Base-by-base conservation (phyloP, 2,797 vertebrate genomes). In the Microctenopoma lineatum region DNA sequence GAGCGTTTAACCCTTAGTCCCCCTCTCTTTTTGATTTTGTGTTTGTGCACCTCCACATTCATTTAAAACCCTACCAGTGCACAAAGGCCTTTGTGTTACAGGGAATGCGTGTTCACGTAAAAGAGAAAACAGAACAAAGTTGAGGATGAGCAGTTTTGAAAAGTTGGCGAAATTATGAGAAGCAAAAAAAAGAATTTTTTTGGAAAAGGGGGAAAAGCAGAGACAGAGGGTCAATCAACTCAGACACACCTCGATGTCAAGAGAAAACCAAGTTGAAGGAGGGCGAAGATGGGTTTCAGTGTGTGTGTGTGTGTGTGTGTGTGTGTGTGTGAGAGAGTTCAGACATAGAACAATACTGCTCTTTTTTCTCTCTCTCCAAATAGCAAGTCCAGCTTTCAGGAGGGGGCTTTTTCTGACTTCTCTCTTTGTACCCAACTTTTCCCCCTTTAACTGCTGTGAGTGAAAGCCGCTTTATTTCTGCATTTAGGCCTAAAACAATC, bases 301-400 rank as follows among this genome's bases (percentile, higher is more conserved):
- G 56, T 36, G 18, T 29, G 44, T 26, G 46, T 12, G 59, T 11
- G 21, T 42, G 56, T 61, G 59, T 53, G 53, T 65, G 29, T 77
- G 39, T 73, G 66, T 64, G 8, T 67, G 38, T 39, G 15, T 39
- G 39, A 18, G 46, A 14, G 55, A 62, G 66, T 80, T 74, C 46
- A 72, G 87, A 90, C 87, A 90, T 86, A 81, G 83, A 89, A 86
- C 85, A 86, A 85, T 84, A 66, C 79, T 53, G 60, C 70, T 88
- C 66, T 54, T 79, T 89, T 77, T 62, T 52, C 51, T 58, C 58
- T 58, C 58, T 60, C 48, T 44, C 13, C 6, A 5, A 80, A 77
- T 57, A 42, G 57, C 66, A 58, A 60, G 60, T 57, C 53, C 59
- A 56, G 39, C 47, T 66, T 66, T 58, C 14, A 29, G 46, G 46